Evolutionary conservation across 2,888 invertebrate genomes (phyloP), one percentile per base, ranked within the genome.

Genomic region (Merodon equestris): DNA sequence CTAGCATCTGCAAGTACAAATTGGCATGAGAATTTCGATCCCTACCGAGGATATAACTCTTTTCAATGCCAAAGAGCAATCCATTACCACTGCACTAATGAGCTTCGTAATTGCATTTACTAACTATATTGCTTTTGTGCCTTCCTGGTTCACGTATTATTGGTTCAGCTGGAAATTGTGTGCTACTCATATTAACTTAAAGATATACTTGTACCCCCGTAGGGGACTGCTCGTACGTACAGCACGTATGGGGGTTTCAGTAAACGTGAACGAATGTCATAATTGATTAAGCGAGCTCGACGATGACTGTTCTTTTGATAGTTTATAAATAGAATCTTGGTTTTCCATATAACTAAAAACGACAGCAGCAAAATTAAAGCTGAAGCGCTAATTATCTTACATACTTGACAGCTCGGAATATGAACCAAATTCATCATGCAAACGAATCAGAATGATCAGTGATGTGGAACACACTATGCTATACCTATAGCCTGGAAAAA

Each of bases 261-360:
- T 4, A 27, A 27, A 2, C 3, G 27, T 27, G 27, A 27, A 27
- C 7, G 27, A 27, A 27, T 27, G 27, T 27, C 27, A 4, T 27
- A 27, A 4, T 27, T 27, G 27, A 27, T 27, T 2, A 27, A 27
- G 27, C 27, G 27, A 27, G 27, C 7, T 27, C 27, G 27, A 7
- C 7, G 44, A 14, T 12, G 12, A 12, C 9, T 18, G 13, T 57
- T 63, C 10, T n/a, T 64, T 45, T 72, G 64, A 72, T 15, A 19
- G 36, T 64, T 51, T 72, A 72, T 57, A 72, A 72, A 72, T 72
- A 72, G 72, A 51, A 53, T 34, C 45, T 42, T 17, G 44, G 57
- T 45, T 4, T 27, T 27, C 27, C 51, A 27, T 51, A 42, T 56
- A 72, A 53, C 57, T 72, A 64, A 51, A 64, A 57, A 56, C 56